Evolutionary conservation across 1,140 invertebrate genomes (phyloP).

Genomic region (Luehdorfia chinensis): DNA sequence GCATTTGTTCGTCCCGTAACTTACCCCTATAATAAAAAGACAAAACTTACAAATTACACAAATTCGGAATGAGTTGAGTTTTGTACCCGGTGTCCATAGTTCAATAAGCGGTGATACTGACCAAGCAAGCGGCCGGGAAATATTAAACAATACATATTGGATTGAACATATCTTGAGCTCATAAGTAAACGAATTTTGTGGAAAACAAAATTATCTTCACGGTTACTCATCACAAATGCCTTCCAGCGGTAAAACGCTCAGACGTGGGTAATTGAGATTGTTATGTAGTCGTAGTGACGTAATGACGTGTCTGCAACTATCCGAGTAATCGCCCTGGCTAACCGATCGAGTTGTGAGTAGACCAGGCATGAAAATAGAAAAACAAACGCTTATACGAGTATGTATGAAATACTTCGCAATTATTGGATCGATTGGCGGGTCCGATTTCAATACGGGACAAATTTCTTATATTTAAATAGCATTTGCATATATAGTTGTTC

Average conservation of each 20-base stretch:
- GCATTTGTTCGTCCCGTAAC: no score
- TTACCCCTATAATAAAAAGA: no score
- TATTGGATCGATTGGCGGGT: background rate
- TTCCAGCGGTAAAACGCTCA: conserved; percentile 21
- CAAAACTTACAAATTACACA: no score
- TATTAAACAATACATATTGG: no score
- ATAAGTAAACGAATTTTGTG: no score
- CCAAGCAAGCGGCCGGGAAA: no score
- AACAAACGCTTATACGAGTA: background rate
- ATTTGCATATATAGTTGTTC: no score
- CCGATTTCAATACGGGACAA: background rate
- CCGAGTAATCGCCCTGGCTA: conserved; percentile 34
- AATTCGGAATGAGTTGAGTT: no score
- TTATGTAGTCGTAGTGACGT: conserved; percentile 35
- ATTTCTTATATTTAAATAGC: background rate
- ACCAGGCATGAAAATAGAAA: conserved; percentile 1
- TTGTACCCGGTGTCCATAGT: no score
- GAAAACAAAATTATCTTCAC: conserved; percentile 22
- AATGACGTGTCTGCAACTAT: conserved; percentile 45
- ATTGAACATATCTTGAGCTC: no score
- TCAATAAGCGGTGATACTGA: no score
- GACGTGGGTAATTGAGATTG: conserved; percentile 39
- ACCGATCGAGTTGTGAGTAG: background rate
- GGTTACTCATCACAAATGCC: conserved; percentile 28
- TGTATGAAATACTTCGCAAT: background rate